Percentiles rank a stretch among this genome's conserved stretches.
Conservation (phyloP, 2,113 vertebrate genomes). For the Platanista minor region DNA sequence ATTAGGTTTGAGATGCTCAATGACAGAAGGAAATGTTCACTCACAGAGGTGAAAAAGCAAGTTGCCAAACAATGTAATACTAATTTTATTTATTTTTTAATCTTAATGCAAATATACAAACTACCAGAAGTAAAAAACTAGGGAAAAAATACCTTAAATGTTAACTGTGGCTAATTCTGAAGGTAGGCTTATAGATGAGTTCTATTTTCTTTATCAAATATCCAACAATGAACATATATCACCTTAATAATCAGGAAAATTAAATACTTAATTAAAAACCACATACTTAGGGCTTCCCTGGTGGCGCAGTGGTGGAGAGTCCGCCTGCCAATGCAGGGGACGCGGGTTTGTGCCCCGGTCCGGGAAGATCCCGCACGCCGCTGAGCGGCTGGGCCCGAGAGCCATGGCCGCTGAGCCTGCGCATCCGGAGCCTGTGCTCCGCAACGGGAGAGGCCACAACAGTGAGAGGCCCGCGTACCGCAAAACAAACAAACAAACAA, state of each 20-base stretch:
- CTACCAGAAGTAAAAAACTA: not conserved
- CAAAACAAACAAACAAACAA: too few relatives aligned
- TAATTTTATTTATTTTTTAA: not conserved
- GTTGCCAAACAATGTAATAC: not conserved
- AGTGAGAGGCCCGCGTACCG: too few relatives aligned
- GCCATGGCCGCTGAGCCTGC: too few relatives aligned
- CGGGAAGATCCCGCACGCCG: too few relatives aligned
- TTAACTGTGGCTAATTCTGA: not conserved
- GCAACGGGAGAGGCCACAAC: too few relatives aligned
- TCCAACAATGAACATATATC: not conserved
- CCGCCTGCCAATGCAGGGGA: too few relatives aligned
- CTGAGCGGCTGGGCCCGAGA: too few relatives aligned
- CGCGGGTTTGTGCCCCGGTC: too few relatives aligned
- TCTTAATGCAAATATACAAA: not conserved
- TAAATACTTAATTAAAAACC: not conserved
- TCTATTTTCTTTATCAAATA: constrained; percentile 1
- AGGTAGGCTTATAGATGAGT: not conserved
- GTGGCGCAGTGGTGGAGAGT: too few relatives aligned
- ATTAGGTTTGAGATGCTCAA: not conserved
- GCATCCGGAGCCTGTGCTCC: too few relatives aligned
- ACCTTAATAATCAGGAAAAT: not conserved
- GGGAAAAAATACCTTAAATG: not conserved
- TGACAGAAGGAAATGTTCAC: not conserved
- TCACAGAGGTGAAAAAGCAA: not conserved
- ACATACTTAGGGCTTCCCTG: too few relatives aligned